Base-by-base conservation (phyloP, 2,113 vertebrate species). In the Neodontobutis hainanensis region DNA sequence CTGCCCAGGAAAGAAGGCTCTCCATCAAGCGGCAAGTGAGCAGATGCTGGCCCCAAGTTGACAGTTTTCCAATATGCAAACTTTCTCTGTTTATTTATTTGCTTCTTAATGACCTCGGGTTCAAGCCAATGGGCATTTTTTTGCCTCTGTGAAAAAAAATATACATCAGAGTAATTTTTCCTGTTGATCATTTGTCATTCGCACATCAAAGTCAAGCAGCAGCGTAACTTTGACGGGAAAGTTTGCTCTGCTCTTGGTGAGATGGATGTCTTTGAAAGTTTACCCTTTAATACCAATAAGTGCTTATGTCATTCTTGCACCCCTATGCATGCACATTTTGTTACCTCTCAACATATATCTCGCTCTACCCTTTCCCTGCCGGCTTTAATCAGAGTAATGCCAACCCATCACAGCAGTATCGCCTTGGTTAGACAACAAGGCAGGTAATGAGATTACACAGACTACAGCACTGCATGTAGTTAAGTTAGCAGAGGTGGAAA, bases 11-110 rank as follows among this genome's bases (percentile, higher is more conserved):
- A 89, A 83, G 90, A 90, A 76, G 80, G 83, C 87, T 89, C 69
- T 93, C 87, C 88, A 91, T 93, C 90, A 92, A 70, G 47, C 70
- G 62, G 52, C 62, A 84, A 89, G 85, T 73, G 77, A 87, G 77
- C 76, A 62, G 60, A 70, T 45, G 68, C 78, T 73, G 75, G 72
- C 81, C 70, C 8, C 64, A 61, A 78, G 65, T 69, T 82, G 91
- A 90, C 92, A 90, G 86, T 74, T 92, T 73, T 88, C 80, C 91
- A 62, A 93, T 93, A 91, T 92, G 85, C 81, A 90, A 90, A 92
- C 87, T 82, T 78, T 82, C 70, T 69, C 40, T 58, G 64, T 89
- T 90, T 90, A 91, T 92, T 92, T 89, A 88, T 91, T 88, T 87
- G 80, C 77, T 75, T 69, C 69, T 86, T 87, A 88, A 85, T 77